Evolutionary conservation across 2,888 invertebrate genomes (phyloP).

Genomic region (Stramonita haemastoma): DNA sequence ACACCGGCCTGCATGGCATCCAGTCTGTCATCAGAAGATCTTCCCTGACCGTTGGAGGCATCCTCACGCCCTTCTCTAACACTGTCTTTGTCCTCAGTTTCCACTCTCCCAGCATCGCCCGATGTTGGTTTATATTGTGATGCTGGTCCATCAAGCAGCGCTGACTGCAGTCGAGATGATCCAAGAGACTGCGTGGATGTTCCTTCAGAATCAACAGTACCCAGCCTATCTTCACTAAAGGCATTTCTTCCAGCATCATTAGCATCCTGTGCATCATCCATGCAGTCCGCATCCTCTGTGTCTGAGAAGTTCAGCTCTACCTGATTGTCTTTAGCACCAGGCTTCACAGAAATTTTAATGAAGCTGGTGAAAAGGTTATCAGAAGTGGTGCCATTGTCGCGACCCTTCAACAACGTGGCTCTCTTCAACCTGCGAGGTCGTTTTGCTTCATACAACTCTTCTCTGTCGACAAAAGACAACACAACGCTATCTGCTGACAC

Average conservation of each 20-base stretch:
- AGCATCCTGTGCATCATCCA: not conserved
- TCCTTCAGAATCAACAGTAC: not conserved
- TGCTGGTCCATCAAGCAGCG: not conserved
- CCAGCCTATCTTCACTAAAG: not conserved
- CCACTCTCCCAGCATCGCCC: not conserved
- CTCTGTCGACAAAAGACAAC: slow-evolving; percentile 19
- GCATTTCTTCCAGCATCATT: not conserved
- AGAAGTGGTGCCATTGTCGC: not conserved
- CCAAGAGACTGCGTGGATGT: not conserved
- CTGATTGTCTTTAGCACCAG: not conserved
- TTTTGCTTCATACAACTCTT: slow-evolving; percentile 21
- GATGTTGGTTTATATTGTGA: not conserved
- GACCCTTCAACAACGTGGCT: not conserved
- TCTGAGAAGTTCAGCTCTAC: not conserved
- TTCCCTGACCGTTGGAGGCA: not conserved
- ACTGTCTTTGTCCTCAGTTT: not conserved
- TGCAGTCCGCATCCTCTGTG: not conserved
- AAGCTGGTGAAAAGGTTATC: no score
- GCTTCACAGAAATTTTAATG: no score
- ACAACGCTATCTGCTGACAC: not conserved
- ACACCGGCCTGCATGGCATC: not conserved
- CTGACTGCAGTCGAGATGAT: not conserved
- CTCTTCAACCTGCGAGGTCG: not conserved
- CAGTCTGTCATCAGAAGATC: not conserved
- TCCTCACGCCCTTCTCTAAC: not conserved